Conservation (phyloP, 2,797 vertebrate genomes). For the Myotis daubentonii region DNA sequence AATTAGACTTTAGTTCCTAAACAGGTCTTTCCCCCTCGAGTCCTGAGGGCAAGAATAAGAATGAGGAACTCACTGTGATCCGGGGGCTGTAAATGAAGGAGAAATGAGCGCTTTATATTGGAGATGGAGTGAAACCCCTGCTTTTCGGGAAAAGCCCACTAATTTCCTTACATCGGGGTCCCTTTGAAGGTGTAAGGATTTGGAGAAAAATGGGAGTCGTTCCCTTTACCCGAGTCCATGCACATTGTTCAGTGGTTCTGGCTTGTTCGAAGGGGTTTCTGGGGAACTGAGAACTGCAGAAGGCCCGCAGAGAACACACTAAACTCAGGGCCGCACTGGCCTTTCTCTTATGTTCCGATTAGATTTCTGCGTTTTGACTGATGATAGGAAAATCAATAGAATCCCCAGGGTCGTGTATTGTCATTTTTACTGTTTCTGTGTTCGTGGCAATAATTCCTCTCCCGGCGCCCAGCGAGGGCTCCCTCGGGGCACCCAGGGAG, state of each 20-base stretch:
- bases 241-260: not conserved
- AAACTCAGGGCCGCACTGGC: not conserved
- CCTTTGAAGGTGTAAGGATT: not conserved
- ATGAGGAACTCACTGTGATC: not conserved
- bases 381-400: not conserved
- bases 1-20: not conserved
- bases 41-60: not conserved
- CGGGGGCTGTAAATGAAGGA: not conserved
- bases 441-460: not conserved
- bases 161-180: not conserved
- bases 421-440: not conserved
- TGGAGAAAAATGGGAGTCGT: slow-evolving; percentile 6
- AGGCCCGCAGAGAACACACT: not conserved
- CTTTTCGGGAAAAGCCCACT: not conserved
- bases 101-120: not conserved
- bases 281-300: not conserved
- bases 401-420: not conserved
- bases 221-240: slow-evolving; percentile 2
- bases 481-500: not conserved
- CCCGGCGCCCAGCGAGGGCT: not conserved
- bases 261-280: not conserved
- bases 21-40: rapidly evolving
- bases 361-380: slow-evolving; percentile 30
- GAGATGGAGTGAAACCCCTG: not conserved
- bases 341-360: not conserved